A percentile compares a stretch with the other conserved stretches of the same genome.
phyloP scores from a whole-genome alignment of 2,888 invertebrate genomes.

The Melieria omissa region DNA sequence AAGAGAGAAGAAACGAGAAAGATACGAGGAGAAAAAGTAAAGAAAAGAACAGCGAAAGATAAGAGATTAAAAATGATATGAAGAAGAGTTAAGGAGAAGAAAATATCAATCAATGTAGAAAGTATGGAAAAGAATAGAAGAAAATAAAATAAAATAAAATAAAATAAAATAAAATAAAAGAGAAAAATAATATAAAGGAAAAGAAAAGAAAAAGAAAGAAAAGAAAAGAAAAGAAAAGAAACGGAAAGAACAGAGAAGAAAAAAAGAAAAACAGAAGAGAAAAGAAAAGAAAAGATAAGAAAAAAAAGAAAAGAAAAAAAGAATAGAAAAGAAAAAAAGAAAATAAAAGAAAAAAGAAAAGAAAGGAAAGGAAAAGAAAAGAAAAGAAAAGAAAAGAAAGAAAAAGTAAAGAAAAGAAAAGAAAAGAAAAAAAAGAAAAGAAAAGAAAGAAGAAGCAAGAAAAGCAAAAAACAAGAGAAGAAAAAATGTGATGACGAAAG shows the following conservation, averaged over 20 bases:
- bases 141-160: too few relatives aligned
- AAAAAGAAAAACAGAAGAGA: not conserved
- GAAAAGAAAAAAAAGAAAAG: not conserved
- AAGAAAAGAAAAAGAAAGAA: not conserved
- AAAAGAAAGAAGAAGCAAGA: not conserved
- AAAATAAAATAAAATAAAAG: too few relatives aligned
- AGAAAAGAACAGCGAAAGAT: too few relatives aligned
- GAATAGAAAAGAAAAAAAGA: not conserved
- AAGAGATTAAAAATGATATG: too few relatives aligned
- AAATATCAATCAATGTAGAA: not conserved
- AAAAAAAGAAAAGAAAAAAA: not conserved
- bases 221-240: not conserved
- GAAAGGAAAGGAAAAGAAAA: too few relatives aligned
- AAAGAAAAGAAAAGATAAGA: not conserved
- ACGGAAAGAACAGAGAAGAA: not conserved
- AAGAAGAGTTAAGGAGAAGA: not conserved
- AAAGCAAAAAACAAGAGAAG: not conserved
- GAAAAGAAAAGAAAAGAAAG: not conserved
- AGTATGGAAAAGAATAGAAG: too few relatives aligned
- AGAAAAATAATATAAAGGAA: not conserved
- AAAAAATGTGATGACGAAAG: not conserved
- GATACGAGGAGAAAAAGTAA: too few relatives aligned
- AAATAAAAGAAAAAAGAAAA: not conserved
- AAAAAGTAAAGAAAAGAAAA: not conserved
- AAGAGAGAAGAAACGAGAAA: too few relatives aligned